These are phyloP conservation scores for Anthopleura xanthogrammica DNA, from an alignment of 92 coral and sea anemone genomes.

Conservation along the genomic window DNA sequence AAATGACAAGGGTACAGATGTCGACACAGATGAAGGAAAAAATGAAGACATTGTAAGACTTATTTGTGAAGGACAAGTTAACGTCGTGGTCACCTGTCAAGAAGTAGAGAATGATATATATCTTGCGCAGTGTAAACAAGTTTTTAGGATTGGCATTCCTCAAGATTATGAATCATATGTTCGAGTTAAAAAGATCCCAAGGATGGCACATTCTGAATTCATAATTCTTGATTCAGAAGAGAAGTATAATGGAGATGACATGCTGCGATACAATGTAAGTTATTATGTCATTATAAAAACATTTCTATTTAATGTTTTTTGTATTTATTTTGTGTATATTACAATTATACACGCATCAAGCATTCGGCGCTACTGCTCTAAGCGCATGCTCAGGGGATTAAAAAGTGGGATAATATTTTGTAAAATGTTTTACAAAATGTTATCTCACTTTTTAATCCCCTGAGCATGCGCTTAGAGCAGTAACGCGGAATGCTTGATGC, in stretches of 20 bases:
- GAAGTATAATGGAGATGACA: constrained; percentile 15
- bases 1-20: not conserved
- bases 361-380: too few species aligned
- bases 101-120: constrained; percentile 56
- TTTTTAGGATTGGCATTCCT: constrained; percentile 78
- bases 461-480: too few species aligned
- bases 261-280: constrained; percentile 9
- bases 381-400: too few species aligned
- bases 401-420: too few species aligned
- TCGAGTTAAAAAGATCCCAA: constrained; percentile 53
- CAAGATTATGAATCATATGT: constrained; percentile 49
- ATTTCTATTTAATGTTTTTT: not conserved
- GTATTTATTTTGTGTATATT: too few species aligned
- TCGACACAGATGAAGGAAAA: constrained; percentile 19
- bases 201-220: constrained; percentile 57
- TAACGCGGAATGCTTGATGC: too few species aligned
- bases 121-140: constrained; percentile 61
- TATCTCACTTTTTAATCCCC: too few species aligned
- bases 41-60: constrained; percentile 47
- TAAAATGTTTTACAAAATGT: too few species aligned
- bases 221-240: constrained; percentile 40
- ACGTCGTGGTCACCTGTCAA: constrained; percentile 67
- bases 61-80: constrained; percentile 60
- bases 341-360: too few species aligned
- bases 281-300: not conserved